Percentiles rank a stretch among this genome's conserved stretches.
Conservation (phyloP, 2,797 vertebrate genomes). For the Paedocypris micromegethes region DNA sequence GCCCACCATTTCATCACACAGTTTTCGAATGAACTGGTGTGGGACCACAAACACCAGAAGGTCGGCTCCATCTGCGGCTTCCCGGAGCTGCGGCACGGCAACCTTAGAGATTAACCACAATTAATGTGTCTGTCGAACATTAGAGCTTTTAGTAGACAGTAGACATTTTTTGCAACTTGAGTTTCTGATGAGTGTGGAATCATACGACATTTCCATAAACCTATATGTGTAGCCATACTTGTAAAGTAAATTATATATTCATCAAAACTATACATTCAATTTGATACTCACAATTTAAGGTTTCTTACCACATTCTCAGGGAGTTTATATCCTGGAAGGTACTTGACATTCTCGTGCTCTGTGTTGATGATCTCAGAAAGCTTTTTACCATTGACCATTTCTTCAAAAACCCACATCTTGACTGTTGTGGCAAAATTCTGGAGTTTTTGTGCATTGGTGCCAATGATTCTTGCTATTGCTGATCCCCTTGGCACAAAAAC, state of each 20-base stretch:
- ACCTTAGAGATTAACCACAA: constrained; percentile 61
- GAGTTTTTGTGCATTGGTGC: constrained; percentile 74
- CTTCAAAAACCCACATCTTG: constrained; percentile 93
- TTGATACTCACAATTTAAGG: no score
- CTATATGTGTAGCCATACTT: no score
- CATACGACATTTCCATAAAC: no score
- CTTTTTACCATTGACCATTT: constrained; percentile 79
- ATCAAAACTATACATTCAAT: background rate
- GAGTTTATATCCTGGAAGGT: constrained; percentile 86
- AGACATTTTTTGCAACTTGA: no score
- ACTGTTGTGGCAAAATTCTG: constrained; percentile 78
- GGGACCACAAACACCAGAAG: constrained; percentile 87
- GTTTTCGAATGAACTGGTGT: constrained; percentile 85
- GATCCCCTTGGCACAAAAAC: constrained; percentile 75
- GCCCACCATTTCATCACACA: constrained; percentile 82
- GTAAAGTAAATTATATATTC: background rate
- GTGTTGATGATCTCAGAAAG: constrained; percentile 88
- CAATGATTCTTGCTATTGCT: constrained; percentile 85
- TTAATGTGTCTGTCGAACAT: background rate
- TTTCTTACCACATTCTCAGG: constrained; percentile 86
- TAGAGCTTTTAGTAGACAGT: no score
- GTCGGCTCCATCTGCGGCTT: constrained; percentile 82
- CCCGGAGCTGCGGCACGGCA: constrained; percentile 72
- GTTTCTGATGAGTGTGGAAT: no score
- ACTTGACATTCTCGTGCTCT: constrained; percentile 89